These are phyloP conservation scores for Mystacornis crossleyi DNA, from an alignment of 2,113 vertebrate species.

Conservation along the genomic window DNA sequence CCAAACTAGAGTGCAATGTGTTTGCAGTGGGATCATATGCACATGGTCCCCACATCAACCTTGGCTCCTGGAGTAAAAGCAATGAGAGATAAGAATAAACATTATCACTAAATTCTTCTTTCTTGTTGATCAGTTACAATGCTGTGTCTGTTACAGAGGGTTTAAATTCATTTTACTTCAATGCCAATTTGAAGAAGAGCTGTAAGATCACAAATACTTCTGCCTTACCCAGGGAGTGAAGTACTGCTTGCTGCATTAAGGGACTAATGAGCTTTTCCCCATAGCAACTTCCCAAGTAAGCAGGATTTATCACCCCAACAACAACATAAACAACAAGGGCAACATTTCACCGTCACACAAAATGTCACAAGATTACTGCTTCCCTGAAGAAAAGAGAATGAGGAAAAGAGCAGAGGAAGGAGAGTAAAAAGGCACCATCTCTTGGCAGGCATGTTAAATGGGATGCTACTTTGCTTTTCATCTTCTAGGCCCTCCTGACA, in stretches of 20 bases:
- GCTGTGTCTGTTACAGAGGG: not conserved
- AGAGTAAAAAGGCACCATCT: not conserved
- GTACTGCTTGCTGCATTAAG: not conserved
- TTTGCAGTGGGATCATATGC: accelerated
- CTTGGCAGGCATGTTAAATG: not conserved
- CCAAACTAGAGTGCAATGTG: not conserved
- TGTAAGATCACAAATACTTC: not conserved
- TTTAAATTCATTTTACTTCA: not conserved
- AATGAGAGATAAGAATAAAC: not conserved
- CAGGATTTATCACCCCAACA: slow-evolving; percentile 22
- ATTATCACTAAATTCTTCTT: not conserved
- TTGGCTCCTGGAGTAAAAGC: not conserved
- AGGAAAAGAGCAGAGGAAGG: not conserved
- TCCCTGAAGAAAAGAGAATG: not conserved
- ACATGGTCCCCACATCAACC: not conserved
- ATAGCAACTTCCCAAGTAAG: slow-evolving; percentile 39
- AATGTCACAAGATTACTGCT: not conserved
- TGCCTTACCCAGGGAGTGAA: not conserved
- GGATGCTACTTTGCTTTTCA: not conserved
- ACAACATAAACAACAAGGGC: not conserved
- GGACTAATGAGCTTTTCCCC: slow-evolving; percentile 41
- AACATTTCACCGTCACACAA: not conserved
- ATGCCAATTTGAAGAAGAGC: not conserved
- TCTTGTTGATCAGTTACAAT: not conserved
- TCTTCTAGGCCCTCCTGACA: not conserved